Conservation (phyloP, 2,888 invertebrate species). For the Lycia hirtaria region DNA sequence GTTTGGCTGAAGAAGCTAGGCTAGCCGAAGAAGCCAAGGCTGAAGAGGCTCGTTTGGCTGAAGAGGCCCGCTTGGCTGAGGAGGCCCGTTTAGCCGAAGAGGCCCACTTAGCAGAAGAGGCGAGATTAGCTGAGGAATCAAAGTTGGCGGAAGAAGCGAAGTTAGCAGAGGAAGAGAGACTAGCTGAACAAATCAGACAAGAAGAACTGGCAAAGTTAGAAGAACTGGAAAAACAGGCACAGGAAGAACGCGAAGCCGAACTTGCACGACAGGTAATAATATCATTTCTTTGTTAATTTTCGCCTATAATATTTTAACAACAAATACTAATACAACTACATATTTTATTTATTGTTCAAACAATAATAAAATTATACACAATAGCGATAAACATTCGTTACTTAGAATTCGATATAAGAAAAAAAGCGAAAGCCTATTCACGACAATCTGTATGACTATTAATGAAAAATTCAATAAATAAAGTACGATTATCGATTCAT, state of each 20-base stretch:
- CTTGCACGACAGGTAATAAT: slow-evolving; percentile 86
- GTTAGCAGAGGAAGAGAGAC: slow-evolving; percentile 73
- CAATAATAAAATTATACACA: too few species aligned
- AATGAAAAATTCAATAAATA: too few species aligned
- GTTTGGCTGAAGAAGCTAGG: slow-evolving; percentile 67
- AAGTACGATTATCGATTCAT: too few species aligned
- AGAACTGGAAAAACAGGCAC: slow-evolving; percentile 86
- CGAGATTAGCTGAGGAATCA: slow-evolving; percentile 63
- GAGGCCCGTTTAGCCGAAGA: slow-evolving; percentile 80
- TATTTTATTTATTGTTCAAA: too few species aligned
- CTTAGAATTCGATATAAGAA: not conserved
- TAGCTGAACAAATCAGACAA: slow-evolving; percentile 82
- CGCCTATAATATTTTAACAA: too few species aligned
- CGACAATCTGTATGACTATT: too few species aligned
- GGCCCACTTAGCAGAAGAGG: slow-evolving; percentile 75
- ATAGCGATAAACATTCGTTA: too few species aligned
- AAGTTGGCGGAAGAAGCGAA: slow-evolving; percentile 57
- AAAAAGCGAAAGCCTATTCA: not conserved
- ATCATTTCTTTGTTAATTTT: too few species aligned
- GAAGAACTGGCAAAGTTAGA: slow-evolving; percentile 84
- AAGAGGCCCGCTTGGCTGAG: slow-evolving; percentile 74
- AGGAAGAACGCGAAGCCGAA: slow-evolving; percentile 88
- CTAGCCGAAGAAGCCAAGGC: slow-evolving; percentile 76
- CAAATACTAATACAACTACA: too few species aligned
- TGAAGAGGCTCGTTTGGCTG: slow-evolving; percentile 70